Percentiles rank a stretch among this genome's conserved stretches.
These are phyloP conservation scores for Lophura nycthemera DNA, from an alignment of 2,113 vertebrate genomes.

Conservation along the genomic window DNA sequence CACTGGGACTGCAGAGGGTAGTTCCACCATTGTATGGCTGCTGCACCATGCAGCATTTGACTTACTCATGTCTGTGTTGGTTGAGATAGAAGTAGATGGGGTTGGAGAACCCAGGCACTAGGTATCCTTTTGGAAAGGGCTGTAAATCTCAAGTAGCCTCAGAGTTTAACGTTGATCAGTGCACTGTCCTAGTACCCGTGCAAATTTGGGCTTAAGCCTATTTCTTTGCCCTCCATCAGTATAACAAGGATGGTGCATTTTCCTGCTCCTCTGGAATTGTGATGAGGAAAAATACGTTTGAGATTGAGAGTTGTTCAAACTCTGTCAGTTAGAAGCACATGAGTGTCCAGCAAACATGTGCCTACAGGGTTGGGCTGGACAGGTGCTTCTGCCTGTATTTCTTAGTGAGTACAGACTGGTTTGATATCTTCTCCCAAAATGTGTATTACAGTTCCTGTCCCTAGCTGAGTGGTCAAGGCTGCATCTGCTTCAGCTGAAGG, in stretches of 20 bases:
- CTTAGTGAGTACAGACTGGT: background rate
- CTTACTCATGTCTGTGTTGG: fast-evolving
- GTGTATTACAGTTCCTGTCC: fast-evolving
- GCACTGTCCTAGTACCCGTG: background rate
- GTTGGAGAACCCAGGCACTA: background rate
- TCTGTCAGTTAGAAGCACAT: fast-evolving
- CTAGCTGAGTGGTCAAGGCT: background rate
- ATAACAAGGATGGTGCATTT: background rate
- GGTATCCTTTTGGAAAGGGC: background rate
- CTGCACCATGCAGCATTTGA: background rate
- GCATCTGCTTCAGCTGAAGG: background rate
- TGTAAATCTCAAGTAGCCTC: background rate
- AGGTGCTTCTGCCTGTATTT: background rate
- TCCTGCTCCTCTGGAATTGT: background rate
- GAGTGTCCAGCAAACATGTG: background rate
- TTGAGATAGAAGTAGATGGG: background rate
- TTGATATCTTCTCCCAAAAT: background rate
- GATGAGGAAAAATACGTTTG: background rate
- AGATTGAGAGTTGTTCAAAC: background rate
- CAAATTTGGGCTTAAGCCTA: background rate
- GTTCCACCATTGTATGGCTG: background rate
- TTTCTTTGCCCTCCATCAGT: background rate
- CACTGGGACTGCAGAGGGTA: background rate
- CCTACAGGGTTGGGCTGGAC: background rate
- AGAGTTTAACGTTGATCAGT: background rate